A percentile compares a stretch with the other conserved stretches of the same genome.
Evolutionary conservation across 2,797 vertebrate species (phyloP).

Genomic region (Notolabrus celidotus): DNA sequence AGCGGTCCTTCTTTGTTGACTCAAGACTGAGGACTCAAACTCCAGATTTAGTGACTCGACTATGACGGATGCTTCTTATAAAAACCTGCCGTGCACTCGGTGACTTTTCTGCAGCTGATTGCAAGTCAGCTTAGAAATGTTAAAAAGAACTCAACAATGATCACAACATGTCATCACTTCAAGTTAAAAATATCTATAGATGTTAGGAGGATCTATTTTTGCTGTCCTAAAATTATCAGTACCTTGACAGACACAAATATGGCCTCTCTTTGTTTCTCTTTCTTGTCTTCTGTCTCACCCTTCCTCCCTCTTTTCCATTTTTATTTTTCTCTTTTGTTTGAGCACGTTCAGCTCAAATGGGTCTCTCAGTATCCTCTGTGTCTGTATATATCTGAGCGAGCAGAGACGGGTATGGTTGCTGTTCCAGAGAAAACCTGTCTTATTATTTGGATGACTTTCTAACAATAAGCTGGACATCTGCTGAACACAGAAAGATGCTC

Average conservation of each 20-base stretch:
- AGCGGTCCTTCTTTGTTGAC: too few relatives aligned
- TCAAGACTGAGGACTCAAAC: too few relatives aligned
- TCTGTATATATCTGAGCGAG: constrained; percentile 17
- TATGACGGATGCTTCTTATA: too few relatives aligned
- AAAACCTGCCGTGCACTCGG: not conserved
- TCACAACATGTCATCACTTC: not conserved
- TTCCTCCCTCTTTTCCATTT: not conserved
- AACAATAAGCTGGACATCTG: constrained; percentile 43
- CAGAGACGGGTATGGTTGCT: constrained; percentile 48
- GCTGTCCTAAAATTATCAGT: constrained; percentile 1
- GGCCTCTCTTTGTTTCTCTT: not conserved
- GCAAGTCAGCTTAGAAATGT: not conserved
- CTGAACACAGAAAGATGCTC: constrained; percentile 37
- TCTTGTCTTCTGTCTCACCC: not conserved
- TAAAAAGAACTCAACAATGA: not conserved
- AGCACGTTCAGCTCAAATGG: constrained; percentile 35
- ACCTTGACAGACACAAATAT: constrained; percentile 3
- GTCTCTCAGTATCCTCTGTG: constrained; percentile 29
- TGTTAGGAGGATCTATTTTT: constrained; percentile 3
- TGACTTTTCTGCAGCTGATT: not conserved
- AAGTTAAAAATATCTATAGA: not conserved
- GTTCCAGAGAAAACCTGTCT: constrained; percentile 49
- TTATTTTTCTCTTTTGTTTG: constrained; percentile 4
- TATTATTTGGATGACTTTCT: constrained; percentile 48
- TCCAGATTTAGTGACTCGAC: too few relatives aligned